Base-by-base conservation (phyloP, 2,113 vertebrate species). In the Heterotilapia buettikoferi region DNA sequence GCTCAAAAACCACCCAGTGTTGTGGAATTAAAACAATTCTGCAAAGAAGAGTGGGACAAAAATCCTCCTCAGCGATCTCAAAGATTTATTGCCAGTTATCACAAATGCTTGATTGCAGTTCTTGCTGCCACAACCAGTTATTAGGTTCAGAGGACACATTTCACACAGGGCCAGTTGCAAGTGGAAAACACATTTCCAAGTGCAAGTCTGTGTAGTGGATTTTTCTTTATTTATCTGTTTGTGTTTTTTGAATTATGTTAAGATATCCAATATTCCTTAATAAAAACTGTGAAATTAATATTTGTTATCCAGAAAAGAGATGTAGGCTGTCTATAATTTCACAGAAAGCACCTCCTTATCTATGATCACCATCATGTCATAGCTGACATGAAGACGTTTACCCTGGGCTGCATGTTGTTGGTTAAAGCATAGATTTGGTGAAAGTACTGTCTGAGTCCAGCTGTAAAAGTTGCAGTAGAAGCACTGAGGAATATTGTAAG, bases 291-390 rank as follows among this genome's bases (percentile, higher is more conserved):
- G 73, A 89, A 89, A 19, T 85, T 66, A 93, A 95, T 93, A 91
- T 31, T 87, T 86, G 53, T 82, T 78, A 68, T 85, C 47, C 87
- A 86, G 88, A 86, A 88, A 91, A 94, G 47, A 89, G 29, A 87
- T 8, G 43, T 9, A 90, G 89, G 87, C 89, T 92, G 93, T 86
- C 40, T 84, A 84, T 73, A 68, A 68, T 86, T 88, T 54, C 79
- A 83, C 82, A 61, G 85, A 93, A 94, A 91, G 85, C 85, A 84
- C 68, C 78, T 83, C 33, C 56, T 91, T 84, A 92, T 96, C 87
- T 90, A 93, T 96, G 93, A 93, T 59, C 71, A 90, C 84, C 80
- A 16, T 68, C 54, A 71, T 94, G 93, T 93, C 84, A 53, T 50
- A 84, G 56, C 87, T 93, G 94, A 89, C 87, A 76, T 89, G 88